Base-by-base conservation (phyloP, 2,113 vertebrate genomes). In the Empidonax traillii region DNA sequence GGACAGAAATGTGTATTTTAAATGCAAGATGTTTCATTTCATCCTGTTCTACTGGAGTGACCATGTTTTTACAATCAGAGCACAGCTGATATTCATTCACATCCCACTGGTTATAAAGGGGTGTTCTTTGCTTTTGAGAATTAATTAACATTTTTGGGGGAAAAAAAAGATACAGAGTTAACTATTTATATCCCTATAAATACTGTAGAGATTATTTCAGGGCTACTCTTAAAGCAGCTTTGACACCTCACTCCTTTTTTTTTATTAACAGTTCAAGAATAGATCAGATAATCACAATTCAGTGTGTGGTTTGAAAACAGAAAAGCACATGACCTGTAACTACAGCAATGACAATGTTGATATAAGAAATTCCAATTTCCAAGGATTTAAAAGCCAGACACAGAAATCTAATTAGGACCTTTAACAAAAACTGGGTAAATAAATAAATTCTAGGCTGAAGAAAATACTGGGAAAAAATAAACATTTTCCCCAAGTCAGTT, bases 361-460 rank as follows among this genome's bases (percentile, higher is more conserved):
- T 92, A 56, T 5, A 91, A 94, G 62, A 86, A 96, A 87, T 87
- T 94, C 87, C 91, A 76, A 53, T 87, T 94, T 89, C 87, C 66
- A 94, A 89, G 89, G 53, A 85, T 82, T 95, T 92, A 87, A 89
- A 95, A 85, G 91, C 69, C 86, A 92, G 89, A 84, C 73, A 90
- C 27, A 89, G 77, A 92, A 85, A 89, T 66, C 58, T 61, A 85
- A 89, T 91, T 91, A 72, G 69, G 49, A 92, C 20, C 69, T 79
- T 46, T 84, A 83, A 93, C 82, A 94, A 87, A 93, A 96, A 62
- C 7, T 41, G 63, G n/a, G 59, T 83, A 46, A 95, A 92, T 79
- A 93, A 95, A 93, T 83, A 96, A 80, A 94, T 94, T 85, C n/a
- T 69, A n/a, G 31, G 67, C 67, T 87, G 63, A 95, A 89, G n/a